Conservation (phyloP, 2,888 invertebrate species). For the Caenorhabditis sp. region DNA sequence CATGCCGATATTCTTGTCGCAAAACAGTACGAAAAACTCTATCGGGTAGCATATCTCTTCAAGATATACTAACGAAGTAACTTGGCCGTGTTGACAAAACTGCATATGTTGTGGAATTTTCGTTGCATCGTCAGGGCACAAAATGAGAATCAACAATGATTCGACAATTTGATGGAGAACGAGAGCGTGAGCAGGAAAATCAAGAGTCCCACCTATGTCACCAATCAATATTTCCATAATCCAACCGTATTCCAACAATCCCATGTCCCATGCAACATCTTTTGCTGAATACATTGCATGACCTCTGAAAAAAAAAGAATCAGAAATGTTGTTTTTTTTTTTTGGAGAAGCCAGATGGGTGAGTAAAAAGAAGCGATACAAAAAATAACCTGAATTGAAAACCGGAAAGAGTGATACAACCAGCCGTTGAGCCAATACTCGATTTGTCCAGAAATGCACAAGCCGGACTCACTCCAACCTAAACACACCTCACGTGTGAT, state of each 20-base stretch:
- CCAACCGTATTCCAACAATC: slow-evolving; percentile 97
- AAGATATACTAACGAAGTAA: slow-evolving; percentile 9
- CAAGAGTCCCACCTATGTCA: slow-evolving; percentile 88
- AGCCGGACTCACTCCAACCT: slow-evolving; percentile 72
- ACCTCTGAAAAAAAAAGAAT: slow-evolving; percentile 76
- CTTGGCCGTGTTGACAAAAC: slow-evolving; percentile 73
- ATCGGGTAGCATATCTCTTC: no score
- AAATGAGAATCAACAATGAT: slow-evolving; percentile 84
- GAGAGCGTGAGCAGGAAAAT: slow-evolving; percentile 76
- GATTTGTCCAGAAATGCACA: slow-evolving; percentile 38
- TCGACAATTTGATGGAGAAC: slow-evolving; percentile 87
- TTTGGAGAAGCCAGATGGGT: no score
- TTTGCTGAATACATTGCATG: slow-evolving; percentile 90
- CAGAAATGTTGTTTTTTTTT: neutral
- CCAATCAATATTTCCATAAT: slow-evolving; percentile 91
- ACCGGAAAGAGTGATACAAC: slow-evolving; percentile 76
- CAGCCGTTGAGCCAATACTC: slow-evolving; percentile 37
- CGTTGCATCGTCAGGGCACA: slow-evolving; percentile 88
- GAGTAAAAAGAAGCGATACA: no score
- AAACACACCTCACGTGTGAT: no score
- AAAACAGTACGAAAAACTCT: no score
- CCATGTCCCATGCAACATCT: slow-evolving; percentile 86
- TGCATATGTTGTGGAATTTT: slow-evolving; percentile 81
- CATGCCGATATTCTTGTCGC: no score
- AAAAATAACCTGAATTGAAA: slow-evolving; percentile 74